Evolutionary conservation across 2,888 invertebrate genomes (phyloP).

Genomic region (Drosophila kanekoi): DNA sequence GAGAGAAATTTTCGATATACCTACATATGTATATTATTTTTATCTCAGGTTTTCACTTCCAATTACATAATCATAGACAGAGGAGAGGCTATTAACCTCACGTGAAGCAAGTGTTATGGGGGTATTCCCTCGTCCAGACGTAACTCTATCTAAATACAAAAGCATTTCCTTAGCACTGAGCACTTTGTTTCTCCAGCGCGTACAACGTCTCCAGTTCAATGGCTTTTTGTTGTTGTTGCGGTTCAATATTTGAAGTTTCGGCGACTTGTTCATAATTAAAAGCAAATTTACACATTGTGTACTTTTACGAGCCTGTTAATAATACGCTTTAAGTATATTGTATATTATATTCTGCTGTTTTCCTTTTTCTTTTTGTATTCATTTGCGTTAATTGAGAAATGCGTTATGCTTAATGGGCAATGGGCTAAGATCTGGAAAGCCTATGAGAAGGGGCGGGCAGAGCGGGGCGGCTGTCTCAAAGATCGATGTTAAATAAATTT

Average conservation of each 20-base stretch:
- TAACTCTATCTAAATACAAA: background rate
- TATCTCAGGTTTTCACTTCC: too few species aligned
- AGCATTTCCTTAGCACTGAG: slow-evolving; percentile 4
- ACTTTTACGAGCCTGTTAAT: slow-evolving; percentile 36
- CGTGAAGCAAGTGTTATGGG: background rate
- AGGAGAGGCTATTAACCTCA: background rate
- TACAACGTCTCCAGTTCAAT: slow-evolving; percentile 26
- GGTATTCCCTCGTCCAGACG: background rate
- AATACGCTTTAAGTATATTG: slow-evolving; percentile 21
- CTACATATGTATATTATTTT: too few species aligned
- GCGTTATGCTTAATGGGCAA: slow-evolving; percentile 46
- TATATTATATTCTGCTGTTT: background rate
- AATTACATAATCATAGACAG: background rate
- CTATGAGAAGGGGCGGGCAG: background rate
- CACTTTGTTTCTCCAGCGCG: background rate
- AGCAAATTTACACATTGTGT: slow-evolving; percentile 53
- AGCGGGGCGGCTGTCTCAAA: slow-evolving; percentile 13
- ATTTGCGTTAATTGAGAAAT: slow-evolving; percentile 58
- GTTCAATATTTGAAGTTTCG: slow-evolving; percentile 18
- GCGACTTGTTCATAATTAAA: slow-evolving; percentile 49
- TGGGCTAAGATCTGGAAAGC: background rate
- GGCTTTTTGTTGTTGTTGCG: slow-evolving; percentile 21
- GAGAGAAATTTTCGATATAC: too few species aligned
- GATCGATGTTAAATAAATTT: slow-evolving; percentile 58
- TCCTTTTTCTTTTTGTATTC: slow-evolving; percentile 15